These are phyloP conservation scores for Fabriciana adippe DNA, from an alignment of 2,888 invertebrate genomes.

Conservation along the genomic window DNA sequence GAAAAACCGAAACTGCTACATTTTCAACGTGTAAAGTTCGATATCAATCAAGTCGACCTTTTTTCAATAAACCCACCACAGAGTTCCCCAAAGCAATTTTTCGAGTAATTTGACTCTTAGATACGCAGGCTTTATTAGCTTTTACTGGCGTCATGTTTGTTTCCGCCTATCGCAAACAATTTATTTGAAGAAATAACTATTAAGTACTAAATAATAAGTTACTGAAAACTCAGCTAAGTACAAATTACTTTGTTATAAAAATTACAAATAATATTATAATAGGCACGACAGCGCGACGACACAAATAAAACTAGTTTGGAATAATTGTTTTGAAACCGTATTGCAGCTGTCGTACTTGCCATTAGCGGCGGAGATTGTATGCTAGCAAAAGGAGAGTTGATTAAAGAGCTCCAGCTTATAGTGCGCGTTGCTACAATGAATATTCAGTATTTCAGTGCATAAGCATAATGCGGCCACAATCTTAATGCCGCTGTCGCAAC, in stretches of 20 bases:
- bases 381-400: constrained; percentile 63
- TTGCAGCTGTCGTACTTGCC: constrained; percentile 44
- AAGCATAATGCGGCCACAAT: constrained; percentile 71
- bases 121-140: constrained; percentile 58
- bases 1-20: constrained; percentile 72
- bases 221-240: not conserved
- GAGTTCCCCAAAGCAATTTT: constrained; percentile 68
- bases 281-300: not conserved
- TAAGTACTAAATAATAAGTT: not conserved
- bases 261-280: not conserved
- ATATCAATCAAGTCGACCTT: constrained; percentile 79
- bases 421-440: constrained; percentile 64
- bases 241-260: not conserved
- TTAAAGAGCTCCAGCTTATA: constrained; percentile 64
- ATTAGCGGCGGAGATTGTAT: constrained; percentile 49
- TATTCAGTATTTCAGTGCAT: constrained; percentile 74
- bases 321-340: constrained; percentile 42
- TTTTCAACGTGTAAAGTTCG: constrained; percentile 78
- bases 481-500: constrained; percentile 67
- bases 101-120: constrained; percentile 70
- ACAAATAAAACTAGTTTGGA: constrained; percentile 33
- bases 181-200: constrained; percentile 1
- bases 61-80: constrained; percentile 77
- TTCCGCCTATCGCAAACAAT: constrained; percentile 40
- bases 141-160: constrained; percentile 47